A percentile compares a stretch with the other conserved stretches of the same genome.
phyloP scores from a whole-genome alignment of 2,888 invertebrate genomes.

The Caenorhabditis imperialis region DNA sequence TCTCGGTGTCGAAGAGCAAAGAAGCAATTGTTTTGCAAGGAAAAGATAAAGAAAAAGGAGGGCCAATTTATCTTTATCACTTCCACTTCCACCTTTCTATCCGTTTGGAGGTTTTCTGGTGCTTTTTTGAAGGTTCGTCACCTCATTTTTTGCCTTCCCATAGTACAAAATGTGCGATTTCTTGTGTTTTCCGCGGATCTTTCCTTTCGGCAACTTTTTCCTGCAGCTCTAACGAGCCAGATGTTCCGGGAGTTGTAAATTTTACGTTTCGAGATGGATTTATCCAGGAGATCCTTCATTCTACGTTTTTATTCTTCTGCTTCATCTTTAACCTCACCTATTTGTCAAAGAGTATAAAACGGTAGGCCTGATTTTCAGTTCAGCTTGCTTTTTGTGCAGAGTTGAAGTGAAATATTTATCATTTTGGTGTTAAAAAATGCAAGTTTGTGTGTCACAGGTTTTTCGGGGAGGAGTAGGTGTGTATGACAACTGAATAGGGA shows the following conservation, averaged over 20 bases:
- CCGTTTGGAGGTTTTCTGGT: too few species aligned
- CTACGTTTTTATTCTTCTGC: constrained; percentile 9
- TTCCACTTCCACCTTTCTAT: constrained; percentile 2
- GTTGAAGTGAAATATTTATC: constrained; percentile 45
- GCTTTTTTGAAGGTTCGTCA: too few species aligned
- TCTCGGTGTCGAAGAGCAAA: constrained; percentile 30
- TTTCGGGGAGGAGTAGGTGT: not conserved
- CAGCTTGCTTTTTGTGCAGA: too few species aligned
- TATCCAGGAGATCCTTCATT: too few species aligned
- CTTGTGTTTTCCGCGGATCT: not conserved
- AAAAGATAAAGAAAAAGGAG: constrained; percentile 14
- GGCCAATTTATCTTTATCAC: constrained; percentile 43
- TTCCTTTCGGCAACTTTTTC: constrained; percentile 33
- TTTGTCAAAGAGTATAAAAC: too few species aligned
- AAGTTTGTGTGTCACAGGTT: not conserved
- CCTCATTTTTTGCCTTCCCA: constrained; percentile 17
- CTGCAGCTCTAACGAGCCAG: constrained; percentile 45
- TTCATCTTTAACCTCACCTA: constrained; percentile 4
- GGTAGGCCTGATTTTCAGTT: too few species aligned
- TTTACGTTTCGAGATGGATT: too few species aligned
- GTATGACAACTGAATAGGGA: constrained; percentile 33
- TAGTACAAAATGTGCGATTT: too few species aligned
- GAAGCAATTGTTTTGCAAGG: constrained; percentile 41
- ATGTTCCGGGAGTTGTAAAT: too few species aligned
- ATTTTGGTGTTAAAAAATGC: constrained; percentile 7